Base-by-base conservation (phyloP, 2,888 invertebrate genomes). In the Latrodectus hesperus region DNA sequence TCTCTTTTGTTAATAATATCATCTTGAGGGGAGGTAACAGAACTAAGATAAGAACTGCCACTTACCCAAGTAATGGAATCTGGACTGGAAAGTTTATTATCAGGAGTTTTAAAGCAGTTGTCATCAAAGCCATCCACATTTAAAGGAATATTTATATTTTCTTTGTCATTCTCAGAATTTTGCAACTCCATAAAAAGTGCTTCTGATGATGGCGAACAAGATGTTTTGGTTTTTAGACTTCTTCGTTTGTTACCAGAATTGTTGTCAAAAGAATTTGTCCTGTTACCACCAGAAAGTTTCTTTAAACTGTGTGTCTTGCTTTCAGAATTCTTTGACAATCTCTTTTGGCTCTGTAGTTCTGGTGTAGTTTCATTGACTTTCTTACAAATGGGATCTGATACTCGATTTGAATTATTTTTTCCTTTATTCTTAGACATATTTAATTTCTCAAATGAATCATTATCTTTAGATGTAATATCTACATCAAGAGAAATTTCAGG, bases 1-100 rank as follows among this genome's bases (percentile, higher is more conserved):
- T 87, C 86, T 51, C 86, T 38, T 73, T 81, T 87, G 53, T 87
- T 81, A 26, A 16, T 16, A 14, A 10, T 10, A 16, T 76, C 71
- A 9, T 87, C 86, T n/a, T 74, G 22, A 14, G 22, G 64, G 11
- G 78, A 12, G 53, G 17, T 22, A 51, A 72, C 9, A 51, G 64
- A 22, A 17, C 67, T 74, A 11, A 85, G 75, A 26, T 64, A 87
- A 49, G 76, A 67, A 52, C 26, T 76, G 5, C 86, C 86, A 77
- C 86, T 87, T 12, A 87, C n/a, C 86, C 86, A 87, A 38, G 16
- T 68, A 49, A 75, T 26, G 12, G 82, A 82, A 60, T 70, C 67
- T 17, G 82, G 55, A 49, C 70, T 70, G 4, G 10, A 9, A 22
- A 11, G 26, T 53, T 60, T 60, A 26, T 67, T 64, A 14, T 60